These are phyloP conservation scores for Calameuta idolon DNA, from an alignment of 2,888 invertebrate genomes.

Conservation along the genomic window DNA sequence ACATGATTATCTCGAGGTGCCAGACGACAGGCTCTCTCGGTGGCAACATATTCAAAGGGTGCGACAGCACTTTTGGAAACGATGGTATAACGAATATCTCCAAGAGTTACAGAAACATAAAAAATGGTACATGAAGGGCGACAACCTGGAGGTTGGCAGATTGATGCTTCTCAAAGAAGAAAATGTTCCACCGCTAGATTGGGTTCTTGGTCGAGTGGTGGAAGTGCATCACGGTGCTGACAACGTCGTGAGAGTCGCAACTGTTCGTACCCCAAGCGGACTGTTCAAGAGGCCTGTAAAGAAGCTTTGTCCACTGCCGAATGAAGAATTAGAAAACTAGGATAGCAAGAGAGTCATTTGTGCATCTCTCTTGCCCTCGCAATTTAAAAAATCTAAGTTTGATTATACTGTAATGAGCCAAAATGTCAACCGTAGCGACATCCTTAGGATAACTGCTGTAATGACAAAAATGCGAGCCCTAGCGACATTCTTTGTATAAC, in stretches of 20 bases:
- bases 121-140: constrained; percentile 24
- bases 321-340: constrained; percentile 11
- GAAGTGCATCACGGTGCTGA: constrained; percentile 46
- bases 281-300: constrained; percentile 31
- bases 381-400: too few relatives aligned
- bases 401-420: too few relatives aligned
- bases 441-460: too few relatives aligned
- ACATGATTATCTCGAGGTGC: constrained; percentile 21
- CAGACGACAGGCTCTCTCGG: constrained; percentile 26
- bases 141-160: constrained; percentile 37
- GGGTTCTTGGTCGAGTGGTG: constrained; percentile 43
- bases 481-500: too few relatives aligned
- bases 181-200: constrained; percentile 42
- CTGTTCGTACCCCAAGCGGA: constrained; percentile 41
- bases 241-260: constrained; percentile 40
- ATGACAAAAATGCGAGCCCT: too few relatives aligned
- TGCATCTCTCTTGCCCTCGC: background rate
- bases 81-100: constrained; percentile 33
- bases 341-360: background rate
- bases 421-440: too few relatives aligned
- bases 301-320: constrained; percentile 39
- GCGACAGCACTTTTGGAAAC: constrained; percentile 29
- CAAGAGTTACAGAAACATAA: constrained; percentile 28
- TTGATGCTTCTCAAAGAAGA: constrained; percentile 52
- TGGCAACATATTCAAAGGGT: constrained; percentile 37